Evolutionary conservation across 2,888 invertebrate genomes (phyloP).

Genomic region (Pardosa pseudoannulata): DNA sequence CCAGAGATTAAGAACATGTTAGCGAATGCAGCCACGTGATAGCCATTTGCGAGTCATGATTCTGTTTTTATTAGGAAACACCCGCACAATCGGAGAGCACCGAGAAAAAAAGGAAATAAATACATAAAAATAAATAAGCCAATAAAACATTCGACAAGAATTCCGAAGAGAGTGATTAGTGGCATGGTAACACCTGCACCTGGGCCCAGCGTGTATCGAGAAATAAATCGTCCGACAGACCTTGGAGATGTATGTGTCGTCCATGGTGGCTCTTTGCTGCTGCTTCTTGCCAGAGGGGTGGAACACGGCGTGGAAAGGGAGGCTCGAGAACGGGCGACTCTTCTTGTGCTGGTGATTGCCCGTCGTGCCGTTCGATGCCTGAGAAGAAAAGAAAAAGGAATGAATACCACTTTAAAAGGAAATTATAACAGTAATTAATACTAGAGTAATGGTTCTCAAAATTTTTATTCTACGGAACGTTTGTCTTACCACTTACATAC

Average conservation of each 20-base stretch:
- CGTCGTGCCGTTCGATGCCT: constrained; percentile 47
- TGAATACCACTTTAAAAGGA: too few species aligned
- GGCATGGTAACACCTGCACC: neutral
- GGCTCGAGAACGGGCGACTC: constrained; percentile 66
- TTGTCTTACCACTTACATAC: too few species aligned
- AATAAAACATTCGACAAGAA: neutral
- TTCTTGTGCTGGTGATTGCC: constrained; percentile 44
- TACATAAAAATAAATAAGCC: neutral
- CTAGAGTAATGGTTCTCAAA: too few species aligned
- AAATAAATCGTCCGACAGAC: neutral
- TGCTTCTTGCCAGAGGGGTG: constrained; percentile 61
- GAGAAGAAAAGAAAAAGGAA: neutral
- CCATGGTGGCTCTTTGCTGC: constrained; percentile 56
- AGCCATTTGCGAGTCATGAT: neutral
- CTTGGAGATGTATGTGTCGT: constrained; percentile 67
- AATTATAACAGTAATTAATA: too few species aligned
- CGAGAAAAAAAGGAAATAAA: neutral
- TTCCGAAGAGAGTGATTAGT: neutral
- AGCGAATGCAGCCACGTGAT: too few species aligned
- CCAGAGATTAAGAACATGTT: too few species aligned
- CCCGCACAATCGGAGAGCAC: neutral
- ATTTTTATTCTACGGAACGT: too few species aligned
- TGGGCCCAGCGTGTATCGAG: neutral
- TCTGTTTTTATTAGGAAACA: neutral
- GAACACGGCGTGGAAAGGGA: constrained; percentile 64